Evolutionary conservation across 2,113 vertebrate species (phyloP).

Genomic region (Halcyon malimbica): DNA sequence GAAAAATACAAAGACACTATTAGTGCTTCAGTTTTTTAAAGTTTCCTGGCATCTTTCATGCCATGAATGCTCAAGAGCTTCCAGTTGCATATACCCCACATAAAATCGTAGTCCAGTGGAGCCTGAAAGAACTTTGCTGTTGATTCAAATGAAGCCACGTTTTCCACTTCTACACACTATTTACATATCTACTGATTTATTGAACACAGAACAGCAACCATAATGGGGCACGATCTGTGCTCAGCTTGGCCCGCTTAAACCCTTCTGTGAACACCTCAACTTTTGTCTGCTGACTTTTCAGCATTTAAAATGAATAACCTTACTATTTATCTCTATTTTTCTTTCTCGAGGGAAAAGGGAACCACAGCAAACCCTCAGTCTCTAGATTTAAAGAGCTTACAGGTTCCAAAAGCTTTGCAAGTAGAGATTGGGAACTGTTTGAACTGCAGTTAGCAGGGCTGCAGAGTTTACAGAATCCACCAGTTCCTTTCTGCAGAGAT

Average conservation of each 20-base stretch:
- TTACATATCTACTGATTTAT: not conserved
- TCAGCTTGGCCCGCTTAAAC: not conserved
- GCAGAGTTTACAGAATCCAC: not conserved
- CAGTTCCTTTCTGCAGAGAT: constrained; percentile 11
- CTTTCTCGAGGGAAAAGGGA: not conserved
- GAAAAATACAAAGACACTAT: not conserved
- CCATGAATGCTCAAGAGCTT: not conserved
- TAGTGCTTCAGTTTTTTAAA: not conserved
- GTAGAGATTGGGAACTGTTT: not conserved
- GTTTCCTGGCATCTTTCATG: not conserved
- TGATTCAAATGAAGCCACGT: not conserved
- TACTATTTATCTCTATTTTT: not conserved
- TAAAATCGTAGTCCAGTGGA: constrained; percentile 19
- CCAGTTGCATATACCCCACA: not conserved
- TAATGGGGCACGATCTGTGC: not conserved
- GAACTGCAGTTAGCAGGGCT: not conserved
- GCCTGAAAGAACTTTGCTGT: constrained; percentile 4
- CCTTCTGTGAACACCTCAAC: not conserved
- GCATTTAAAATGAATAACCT: not conserved
- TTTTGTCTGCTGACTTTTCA: not conserved
- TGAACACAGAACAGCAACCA: not conserved
- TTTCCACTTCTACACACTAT: not conserved
- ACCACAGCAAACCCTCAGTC: constrained; percentile 2
- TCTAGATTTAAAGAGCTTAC: constrained; percentile 47
- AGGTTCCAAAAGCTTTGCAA: constrained; percentile 43